Percentiles rank a stretch among this genome's conserved stretches.
phyloP scores from a whole-genome alignment of 2,797 vertebrate genomes.

The Crax fasciolata region DNA sequence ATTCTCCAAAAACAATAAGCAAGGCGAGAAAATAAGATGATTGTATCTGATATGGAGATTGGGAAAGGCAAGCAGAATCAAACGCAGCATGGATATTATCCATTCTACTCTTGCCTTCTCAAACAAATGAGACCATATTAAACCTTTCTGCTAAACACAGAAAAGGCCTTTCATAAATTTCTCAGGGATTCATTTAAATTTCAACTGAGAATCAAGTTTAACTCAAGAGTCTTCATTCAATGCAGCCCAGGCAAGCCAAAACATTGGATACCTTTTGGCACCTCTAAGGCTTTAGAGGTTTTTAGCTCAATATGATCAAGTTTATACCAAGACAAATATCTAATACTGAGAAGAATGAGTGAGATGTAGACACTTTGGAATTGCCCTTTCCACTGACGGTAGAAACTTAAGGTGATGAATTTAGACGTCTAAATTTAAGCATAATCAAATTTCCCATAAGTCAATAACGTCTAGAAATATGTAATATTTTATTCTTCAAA shows the following conservation, averaged over 20 bases:
- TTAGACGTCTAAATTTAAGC: background rate
- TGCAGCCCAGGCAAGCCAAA: background rate
- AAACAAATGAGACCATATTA: background rate
- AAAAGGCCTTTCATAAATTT: background rate
- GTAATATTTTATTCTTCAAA: background rate
- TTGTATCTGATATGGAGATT: background rate
- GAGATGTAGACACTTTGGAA: background rate
- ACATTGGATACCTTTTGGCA: background rate
- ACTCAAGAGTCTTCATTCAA: background rate
- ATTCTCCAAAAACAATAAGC: background rate
- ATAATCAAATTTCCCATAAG: background rate
- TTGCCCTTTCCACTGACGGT: background rate
- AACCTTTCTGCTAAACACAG: background rate
- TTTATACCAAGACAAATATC: background rate
- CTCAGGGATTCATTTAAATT: background rate
- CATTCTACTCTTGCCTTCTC: background rate
- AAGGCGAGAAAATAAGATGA: background rate
- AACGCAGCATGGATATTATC: background rate
- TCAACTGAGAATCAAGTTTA: background rate
- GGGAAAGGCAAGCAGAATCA: background rate
- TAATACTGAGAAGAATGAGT: background rate
- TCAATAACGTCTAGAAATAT: background rate
- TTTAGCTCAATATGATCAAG: background rate
- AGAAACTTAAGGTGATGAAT: background rate
- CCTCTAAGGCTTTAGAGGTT: fast-evolving